A percentile compares a stretch with the other conserved stretches of the same genome.
Evolutionary conservation across 2,113 vertebrate species (phyloP).

Genomic region (Neotragus pygmaeus): DNA sequence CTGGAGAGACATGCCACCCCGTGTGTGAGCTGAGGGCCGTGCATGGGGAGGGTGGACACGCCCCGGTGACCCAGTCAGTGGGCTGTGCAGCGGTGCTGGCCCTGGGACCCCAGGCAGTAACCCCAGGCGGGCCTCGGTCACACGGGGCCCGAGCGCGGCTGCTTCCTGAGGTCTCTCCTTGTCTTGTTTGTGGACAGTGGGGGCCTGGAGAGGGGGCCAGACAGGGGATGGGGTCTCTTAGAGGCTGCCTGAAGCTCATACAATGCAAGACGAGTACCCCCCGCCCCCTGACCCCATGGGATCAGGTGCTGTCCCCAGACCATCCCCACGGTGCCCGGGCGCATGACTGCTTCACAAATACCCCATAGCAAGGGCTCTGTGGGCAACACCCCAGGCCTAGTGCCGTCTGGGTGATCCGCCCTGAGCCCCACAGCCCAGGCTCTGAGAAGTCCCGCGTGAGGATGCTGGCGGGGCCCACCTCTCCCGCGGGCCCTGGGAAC

Average conservation of each 20-base stretch:
- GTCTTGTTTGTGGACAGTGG: background rate
- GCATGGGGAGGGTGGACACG: accelerated
- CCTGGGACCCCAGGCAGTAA: background rate
- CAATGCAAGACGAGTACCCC: accelerated
- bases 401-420: accelerated
- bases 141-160: accelerated
- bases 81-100: background rate
- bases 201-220: background rate
- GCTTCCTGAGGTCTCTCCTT: no score
- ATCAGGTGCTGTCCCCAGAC: background rate
- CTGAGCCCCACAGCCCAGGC: background rate
- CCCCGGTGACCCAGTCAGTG: background rate
- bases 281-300: accelerated
- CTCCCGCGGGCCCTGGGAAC: accelerated
- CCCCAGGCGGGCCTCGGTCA: no score
- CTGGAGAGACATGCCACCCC: background rate
- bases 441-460: background rate
- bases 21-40: background rate
- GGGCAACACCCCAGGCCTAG: background rate
- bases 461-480: accelerated
- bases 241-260: background rate
- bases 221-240: background rate
- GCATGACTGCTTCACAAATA: background rate
- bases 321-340: accelerated
- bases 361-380: background rate